A percentile compares a stretch with the other conserved stretches of the same genome.
Evolutionary conservation across 2,888 invertebrate genomes (phyloP).

Genomic region (Elysia crispata): DNA sequence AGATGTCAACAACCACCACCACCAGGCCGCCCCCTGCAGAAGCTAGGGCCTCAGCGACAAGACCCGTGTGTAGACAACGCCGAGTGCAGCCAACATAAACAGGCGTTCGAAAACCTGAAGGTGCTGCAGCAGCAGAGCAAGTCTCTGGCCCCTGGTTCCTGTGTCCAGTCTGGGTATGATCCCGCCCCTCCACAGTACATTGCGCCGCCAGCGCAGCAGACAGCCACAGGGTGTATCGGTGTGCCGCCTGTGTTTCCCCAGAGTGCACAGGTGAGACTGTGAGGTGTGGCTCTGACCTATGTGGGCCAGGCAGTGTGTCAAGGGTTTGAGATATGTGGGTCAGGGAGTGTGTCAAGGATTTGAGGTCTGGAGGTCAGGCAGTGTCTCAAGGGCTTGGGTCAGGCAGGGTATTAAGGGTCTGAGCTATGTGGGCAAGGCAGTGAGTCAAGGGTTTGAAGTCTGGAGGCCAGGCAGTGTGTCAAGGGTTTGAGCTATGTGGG

Average conservation of each 20-base stretch:
- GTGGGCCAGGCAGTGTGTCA: background rate
- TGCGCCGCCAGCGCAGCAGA: constrained; percentile 5
- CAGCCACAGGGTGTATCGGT: background rate
- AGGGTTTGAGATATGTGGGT: background rate
- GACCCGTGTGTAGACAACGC: constrained; percentile 20
- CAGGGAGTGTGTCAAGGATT: background rate
- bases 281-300: background rate
- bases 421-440: too few relatives aligned
- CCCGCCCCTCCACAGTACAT: background rate
- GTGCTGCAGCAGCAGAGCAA: too few relatives aligned
- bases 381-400: too few relatives aligned
- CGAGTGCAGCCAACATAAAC: background rate
- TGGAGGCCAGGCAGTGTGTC: too few relatives aligned
- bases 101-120: background rate
- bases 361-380: too few relatives aligned
- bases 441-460: too few relatives aligned
- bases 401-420: too few relatives aligned
- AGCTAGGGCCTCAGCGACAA: constrained; percentile 1
- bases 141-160: background rate
- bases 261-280: constrained; percentile 6
- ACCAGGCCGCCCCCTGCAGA: too few relatives aligned
- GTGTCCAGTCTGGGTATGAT: too few relatives aligned
- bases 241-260: constrained; percentile 7
- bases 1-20: constrained; percentile 27
- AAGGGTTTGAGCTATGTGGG: too few relatives aligned